Evolutionary conservation across 2,888 invertebrate species (phyloP), one percentile per base, ranked within the genome.

Genomic region (Silvanus unidentatus): DNA sequence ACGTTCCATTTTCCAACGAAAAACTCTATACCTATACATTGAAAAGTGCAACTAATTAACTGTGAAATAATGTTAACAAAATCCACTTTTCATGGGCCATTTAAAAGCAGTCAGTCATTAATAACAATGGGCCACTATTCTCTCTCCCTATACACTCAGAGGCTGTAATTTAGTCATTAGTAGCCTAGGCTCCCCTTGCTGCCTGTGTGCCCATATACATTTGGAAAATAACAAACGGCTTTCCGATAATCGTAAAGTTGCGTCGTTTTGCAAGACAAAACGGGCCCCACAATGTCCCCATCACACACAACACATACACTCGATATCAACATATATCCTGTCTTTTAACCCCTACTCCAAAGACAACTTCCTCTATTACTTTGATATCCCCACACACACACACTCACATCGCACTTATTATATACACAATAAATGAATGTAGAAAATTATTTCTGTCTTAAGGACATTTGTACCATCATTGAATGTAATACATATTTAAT

Each of bases 211-310:
- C n/a, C n/a, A n/a, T n/a, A n/a, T n/a, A 32, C 3, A 12, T 11
- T 32, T 32, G 3, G 32, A 32, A 32, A 32, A 32, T 32, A 32
- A 32, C 32, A 32, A 32, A 32, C 32, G 32, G 32, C 32, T 32
- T 32, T 32, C 32, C 32, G 32, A 32, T 32, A 32, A 32, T 32
- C 32, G 32, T 32, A 32, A 32, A 32, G 5, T 32, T 32, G 5
- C 8, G 8, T 28, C n/a, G n/a, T n/a, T n/a, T n/a, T 6, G 28
- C 10, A 28, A 10, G 10, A 10, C 28, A 28, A 28, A 28, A 28
- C 10, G 28, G 28, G 10, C 28, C 10, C 6, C 28, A 8, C n/a
- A n/a, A n/a, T 6, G 28, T 10, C 10, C 10, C 28, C 28, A 28
- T 6, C 28, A 8, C 28, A 28, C 10, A 28, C 8, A 8, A 8